Percentiles rank a stretch among this genome's conserved stretches.
Conservation (phyloP, 2,797 vertebrate species). For the Lacerta viridis region DNA sequence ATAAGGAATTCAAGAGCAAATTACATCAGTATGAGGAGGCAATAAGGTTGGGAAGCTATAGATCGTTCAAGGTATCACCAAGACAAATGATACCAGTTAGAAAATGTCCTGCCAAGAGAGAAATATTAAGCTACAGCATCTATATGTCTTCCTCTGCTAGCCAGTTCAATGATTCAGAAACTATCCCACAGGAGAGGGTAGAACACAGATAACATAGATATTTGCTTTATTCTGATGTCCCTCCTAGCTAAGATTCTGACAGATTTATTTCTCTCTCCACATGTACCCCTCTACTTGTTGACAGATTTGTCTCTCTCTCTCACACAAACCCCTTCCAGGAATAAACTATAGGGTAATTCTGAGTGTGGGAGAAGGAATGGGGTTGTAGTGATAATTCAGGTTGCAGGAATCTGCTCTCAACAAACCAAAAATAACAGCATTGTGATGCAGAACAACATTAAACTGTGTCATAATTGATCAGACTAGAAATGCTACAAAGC, state of each 20-base stretch:
- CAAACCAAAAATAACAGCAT: neutral
- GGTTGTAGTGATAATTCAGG: constrained; percentile 39
- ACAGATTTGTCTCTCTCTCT: too few species aligned
- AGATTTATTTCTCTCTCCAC: neutral
- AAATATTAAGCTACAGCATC: constrained; percentile 61
- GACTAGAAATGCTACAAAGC: neutral
- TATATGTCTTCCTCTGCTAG: constrained; percentile 36
- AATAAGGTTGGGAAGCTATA: constrained; percentile 22
- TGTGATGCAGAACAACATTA: neutral
- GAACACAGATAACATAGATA: constrained; percentile 46
- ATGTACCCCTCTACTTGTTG: neutral
- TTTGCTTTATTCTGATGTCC: constrained; percentile 38
- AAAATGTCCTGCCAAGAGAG: constrained; percentile 31
- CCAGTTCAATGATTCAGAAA: neutral
- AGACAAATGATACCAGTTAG: constrained; percentile 50
- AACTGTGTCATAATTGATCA: constrained; percentile 19
- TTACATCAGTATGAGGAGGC: neutral
- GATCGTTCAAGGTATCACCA: constrained; percentile 49
- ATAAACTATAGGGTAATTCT: constrained; percentile 49
- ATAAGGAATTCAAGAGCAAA: neutral
- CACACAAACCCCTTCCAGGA: constrained; percentile 43
- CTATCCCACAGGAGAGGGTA: constrained; percentile 10
- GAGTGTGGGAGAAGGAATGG: constrained; percentile 24
- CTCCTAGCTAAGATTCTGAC: constrained; percentile 56
- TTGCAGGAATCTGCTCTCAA: neutral